phyloP scores from a whole-genome alignment of 1,140 invertebrate species.

The Bombus balteatus region DNA sequence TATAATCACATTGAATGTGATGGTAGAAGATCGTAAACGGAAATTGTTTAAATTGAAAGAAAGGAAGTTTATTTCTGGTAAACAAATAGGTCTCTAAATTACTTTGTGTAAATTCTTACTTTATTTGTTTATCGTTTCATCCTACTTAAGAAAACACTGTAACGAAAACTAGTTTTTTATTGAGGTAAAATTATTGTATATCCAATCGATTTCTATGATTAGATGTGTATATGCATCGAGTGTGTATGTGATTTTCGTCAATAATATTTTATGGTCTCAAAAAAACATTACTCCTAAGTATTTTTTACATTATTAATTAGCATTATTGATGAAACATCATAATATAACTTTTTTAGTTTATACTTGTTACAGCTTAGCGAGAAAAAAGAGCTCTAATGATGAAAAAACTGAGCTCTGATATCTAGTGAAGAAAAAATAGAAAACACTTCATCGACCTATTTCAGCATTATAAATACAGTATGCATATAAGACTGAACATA shows the following conservation, averaged over 20 bases:
- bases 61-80: background rate
- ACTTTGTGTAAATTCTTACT: background rate
- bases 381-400: background rate
- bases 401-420: background rate
- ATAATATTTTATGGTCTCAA: background rate
- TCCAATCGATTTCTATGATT: background rate
- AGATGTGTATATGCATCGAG: background rate
- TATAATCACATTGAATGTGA: background rate
- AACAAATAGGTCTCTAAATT: constrained; percentile 4
- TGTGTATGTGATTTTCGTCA: background rate
- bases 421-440: constrained; percentile 27
- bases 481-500: background rate
- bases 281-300: background rate
- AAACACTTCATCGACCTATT: constrained; percentile 26
- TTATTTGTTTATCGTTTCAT: background rate
- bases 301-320: background rate
- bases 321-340: background rate
- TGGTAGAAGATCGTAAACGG: background rate
- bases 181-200: background rate
- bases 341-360: background rate
- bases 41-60: constrained; percentile 21
- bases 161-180: background rate
- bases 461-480: constrained; percentile 38
- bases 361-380: constrained; percentile 6
- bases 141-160: background rate